Percentiles rank a stretch among this genome's conserved stretches.
These are phyloP conservation scores for Anhinga anhinga DNA, from an alignment of 2,113 vertebrate species.

Conservation along the genomic window DNA sequence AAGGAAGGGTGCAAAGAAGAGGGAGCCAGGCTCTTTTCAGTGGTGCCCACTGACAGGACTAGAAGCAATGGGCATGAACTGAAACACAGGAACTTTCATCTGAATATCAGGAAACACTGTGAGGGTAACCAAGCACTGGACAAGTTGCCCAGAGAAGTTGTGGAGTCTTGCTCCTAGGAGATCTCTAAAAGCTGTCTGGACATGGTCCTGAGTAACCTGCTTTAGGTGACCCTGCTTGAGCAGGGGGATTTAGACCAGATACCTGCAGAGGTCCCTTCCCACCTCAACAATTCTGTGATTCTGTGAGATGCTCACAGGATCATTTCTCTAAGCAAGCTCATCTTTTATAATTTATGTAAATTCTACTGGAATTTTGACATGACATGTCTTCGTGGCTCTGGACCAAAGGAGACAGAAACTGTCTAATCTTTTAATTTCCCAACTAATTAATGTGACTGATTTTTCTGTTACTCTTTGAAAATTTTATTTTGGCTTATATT, in stretches of 20 bases:
- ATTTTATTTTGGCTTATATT: neutral
- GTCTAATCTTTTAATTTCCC: neutral
- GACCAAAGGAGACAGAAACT: neutral
- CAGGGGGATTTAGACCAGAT: neutral
- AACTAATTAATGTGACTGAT: neutral
- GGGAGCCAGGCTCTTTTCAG: neutral
- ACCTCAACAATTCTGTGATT: neutral
- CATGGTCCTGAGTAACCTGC: neutral
- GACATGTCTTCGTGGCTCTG: neutral
- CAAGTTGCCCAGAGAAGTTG: neutral
- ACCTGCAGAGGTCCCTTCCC: neutral
- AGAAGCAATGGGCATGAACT: neutral
- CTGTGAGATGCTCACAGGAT: neutral
- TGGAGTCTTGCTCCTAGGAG: neutral
- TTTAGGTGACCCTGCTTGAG: neutral
- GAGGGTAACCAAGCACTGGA: neutral
- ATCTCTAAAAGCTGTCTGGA: neutral
- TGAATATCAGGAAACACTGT: neutral
- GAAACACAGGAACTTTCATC: neutral
- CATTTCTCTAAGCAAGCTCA: neutral
- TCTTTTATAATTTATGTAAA: neutral
- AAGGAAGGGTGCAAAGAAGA: neutral
- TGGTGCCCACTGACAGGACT: neutral
- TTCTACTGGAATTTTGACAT: neutral
- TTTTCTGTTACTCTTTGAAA: neutral